Percentiles rank a stretch among this genome's conserved stretches.
These are phyloP conservation scores for Zaprionus ornatus DNA, from an alignment of 1,140 invertebrate genomes.

Conservation along the genomic window DNA sequence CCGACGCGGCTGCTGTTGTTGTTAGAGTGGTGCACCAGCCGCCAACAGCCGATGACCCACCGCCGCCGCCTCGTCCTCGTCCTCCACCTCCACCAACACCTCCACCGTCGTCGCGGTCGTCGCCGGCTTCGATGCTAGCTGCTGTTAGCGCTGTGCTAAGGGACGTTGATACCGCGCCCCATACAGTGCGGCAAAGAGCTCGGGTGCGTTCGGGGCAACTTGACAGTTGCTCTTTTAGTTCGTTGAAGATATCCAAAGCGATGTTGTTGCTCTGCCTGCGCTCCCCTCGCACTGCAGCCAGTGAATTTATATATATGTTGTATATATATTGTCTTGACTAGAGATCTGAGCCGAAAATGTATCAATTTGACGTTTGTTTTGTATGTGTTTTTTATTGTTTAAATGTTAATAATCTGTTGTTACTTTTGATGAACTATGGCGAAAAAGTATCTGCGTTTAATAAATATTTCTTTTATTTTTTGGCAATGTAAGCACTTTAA, in stretches of 20 bases:
- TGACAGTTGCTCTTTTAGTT: slow-evolving; percentile 82
- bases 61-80: slow-evolving; percentile 25
- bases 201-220: slow-evolving; percentile 83
- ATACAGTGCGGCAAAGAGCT: slow-evolving; percentile 79
- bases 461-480: slow-evolving; percentile 35
- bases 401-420: background rate
- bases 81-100: slow-evolving; percentile 50
- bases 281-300: slow-evolving; percentile 37
- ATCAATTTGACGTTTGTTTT: slow-evolving; percentile 18
- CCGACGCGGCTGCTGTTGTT: slow-evolving; percentile 36
- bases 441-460: slow-evolving; percentile 61
- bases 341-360: slow-evolving; percentile 46
- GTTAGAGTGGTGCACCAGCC: slow-evolving; percentile 38
- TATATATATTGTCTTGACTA: slow-evolving; percentile 6
- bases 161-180: slow-evolving; percentile 77
- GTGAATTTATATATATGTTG: slow-evolving; percentile 34
- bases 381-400: slow-evolving; percentile 12
- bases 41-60: slow-evolving; percentile 28
- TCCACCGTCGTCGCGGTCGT: slow-evolving; percentile 55
- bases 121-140: slow-evolving; percentile 67
- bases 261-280: slow-evolving; percentile 46
- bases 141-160: slow-evolving; percentile 77
- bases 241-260: slow-evolving; percentile 83
- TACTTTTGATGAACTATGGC: slow-evolving; percentile 13
- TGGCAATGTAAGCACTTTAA: slow-evolving; percentile 68